Conservation (phyloP, 2,888 invertebrate genomes). For the Tenthredo distinguenda region DNA sequence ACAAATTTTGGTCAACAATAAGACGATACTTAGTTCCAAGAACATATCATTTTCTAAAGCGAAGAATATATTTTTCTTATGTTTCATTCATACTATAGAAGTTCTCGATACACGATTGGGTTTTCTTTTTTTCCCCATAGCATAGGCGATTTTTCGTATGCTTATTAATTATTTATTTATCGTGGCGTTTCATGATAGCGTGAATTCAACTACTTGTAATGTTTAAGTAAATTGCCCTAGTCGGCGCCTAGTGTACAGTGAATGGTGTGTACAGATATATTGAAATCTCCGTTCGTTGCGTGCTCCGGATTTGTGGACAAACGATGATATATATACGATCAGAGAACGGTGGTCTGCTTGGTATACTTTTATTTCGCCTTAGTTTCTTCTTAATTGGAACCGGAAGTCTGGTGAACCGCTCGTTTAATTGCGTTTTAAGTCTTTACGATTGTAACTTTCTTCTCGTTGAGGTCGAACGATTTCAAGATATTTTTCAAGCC, state of each 20-base stretch:
- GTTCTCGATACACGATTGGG: too few relatives aligned
- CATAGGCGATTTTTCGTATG: too few relatives aligned
- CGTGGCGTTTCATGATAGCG: not conserved
- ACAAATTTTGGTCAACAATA: not conserved
- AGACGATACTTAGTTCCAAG: not conserved
- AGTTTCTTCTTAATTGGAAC: not conserved
- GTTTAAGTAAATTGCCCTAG: not conserved
- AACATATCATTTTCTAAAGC: not conserved
- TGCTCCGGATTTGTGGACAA: not conserved
- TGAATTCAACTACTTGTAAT: not conserved
- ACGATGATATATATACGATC: not conserved
- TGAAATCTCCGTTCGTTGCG: not conserved
- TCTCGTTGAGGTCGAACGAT: constrained; percentile 11
- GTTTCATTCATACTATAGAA: not conserved
- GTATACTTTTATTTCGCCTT: not conserved
- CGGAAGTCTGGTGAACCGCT: not conserved
- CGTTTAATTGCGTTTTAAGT: not conserved
- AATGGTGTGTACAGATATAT: not conserved
- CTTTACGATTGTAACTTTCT: not conserved
- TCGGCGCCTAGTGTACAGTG: not conserved
- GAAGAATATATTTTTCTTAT: not conserved
- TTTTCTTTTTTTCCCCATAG: too few relatives aligned
- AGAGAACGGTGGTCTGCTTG: not conserved
- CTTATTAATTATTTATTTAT: not conserved
- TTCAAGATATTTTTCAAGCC: not conserved